Evolutionary conservation across 1,140 invertebrate species (phyloP), one percentile per base, ranked within the genome.

Genomic region (Drosophila pachea): DNA sequence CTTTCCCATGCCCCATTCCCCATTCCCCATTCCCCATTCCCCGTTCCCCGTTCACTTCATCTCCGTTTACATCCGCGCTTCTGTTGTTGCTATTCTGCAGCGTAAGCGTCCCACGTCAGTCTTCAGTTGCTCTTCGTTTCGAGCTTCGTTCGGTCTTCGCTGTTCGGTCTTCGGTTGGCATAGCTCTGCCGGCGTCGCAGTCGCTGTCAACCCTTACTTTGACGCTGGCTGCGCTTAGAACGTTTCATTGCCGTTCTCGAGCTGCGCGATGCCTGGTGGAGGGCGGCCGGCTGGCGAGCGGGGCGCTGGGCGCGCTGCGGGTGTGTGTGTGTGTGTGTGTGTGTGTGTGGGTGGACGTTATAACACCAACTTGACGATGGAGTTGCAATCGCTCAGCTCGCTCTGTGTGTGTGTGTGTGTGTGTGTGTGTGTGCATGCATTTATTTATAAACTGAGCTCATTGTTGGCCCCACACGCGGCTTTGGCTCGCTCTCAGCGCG

Each of bases 371-470:
- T 72, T 68, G 52, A 54, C 12, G 49, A 40, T 71, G 63, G 50
- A 71, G 68, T 71, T 71, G 63, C 63, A 58, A 9, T 67, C 29
- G 56, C 5, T 12, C 42, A 49, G 11, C n/a, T 7, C 7, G 33
- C 38, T 61, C 12, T 72, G 38, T 62, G 22, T 29, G 36, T 43
- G n/a, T 60, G 76, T 47, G 68, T 58, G 7, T 35, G 38, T 61
- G n/a, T 74, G 36, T 68, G 22, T 29, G n/a, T 36, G 8, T 66
- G 76, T 50, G 73, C 48, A 22, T 76, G 76, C 65, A 69, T 76
- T 84, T 83, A 83, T 83, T 83, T 84, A 74, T 83, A 84, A 83
- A 84, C 79, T 84, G 68, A 63, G 76, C 79, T 83, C 76, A 78
- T 78, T 83, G 81, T 63, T 73, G 75, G 66, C 67, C 73, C 74